Conservation (phyloP, 1,140 invertebrate genomes). For the Coenobita brevimanus region DNA sequence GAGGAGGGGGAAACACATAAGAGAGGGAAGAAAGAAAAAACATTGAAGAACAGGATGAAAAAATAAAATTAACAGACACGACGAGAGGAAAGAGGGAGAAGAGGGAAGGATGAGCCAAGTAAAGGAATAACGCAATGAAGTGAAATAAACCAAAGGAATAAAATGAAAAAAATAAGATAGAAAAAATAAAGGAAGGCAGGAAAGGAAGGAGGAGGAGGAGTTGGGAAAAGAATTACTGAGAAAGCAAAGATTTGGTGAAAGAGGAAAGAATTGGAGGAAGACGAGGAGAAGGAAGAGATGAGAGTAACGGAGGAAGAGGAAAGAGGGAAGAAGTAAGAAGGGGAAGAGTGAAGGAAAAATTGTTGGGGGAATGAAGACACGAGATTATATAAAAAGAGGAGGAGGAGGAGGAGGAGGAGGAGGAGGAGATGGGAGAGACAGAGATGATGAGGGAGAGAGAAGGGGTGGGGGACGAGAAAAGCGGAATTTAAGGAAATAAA, state of each 20-base stretch:
- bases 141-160: background rate
- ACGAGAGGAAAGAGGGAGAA: background rate
- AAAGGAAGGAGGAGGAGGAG: background rate
- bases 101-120: background rate
- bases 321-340: background rate
- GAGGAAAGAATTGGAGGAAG: too few relatives aligned
- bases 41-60: background rate
- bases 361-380: background rate
- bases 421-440: background rate
- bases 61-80: background rate
- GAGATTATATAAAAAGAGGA: background rate
- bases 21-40: background rate
- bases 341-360: background rate
- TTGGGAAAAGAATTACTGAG: background rate
- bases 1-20: background rate
- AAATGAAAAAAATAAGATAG: background rate
- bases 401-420: background rate
- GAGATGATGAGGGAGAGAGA: background rate
- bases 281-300: too few relatives aligned
- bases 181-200: background rate
- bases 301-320: background rate
- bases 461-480: background rate
- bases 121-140: background rate
- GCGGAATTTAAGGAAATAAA: background rate
- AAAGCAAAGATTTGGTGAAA: background rate